These are phyloP conservation scores for Leptonema lineaticorne DNA, from an alignment of 1,140 invertebrate genomes.

Conservation along the genomic window DNA sequence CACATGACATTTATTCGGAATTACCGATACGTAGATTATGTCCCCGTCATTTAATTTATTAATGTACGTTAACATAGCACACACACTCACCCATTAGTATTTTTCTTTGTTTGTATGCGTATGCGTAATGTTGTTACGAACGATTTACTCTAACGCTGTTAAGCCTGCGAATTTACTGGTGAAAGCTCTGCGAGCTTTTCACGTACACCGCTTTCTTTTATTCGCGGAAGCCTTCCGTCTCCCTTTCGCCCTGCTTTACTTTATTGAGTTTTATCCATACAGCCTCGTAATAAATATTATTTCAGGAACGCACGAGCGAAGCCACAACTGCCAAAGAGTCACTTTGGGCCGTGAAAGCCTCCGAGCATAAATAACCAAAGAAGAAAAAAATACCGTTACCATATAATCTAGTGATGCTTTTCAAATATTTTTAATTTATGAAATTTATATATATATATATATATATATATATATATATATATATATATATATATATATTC, in stretches of 20 bases:
- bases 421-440: too few species aligned
- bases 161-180: background rate
- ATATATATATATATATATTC: too few species aligned
- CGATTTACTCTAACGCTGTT: background rate
- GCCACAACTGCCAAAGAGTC: slow-evolving; percentile 12
- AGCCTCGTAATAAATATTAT: slow-evolving; percentile 4
- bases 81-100: background rate
- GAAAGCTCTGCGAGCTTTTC: background rate
- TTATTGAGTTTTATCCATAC: slow-evolving; percentile 16
- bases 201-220: slow-evolving; percentile 1
- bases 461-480: too few species aligned
- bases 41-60: background rate
- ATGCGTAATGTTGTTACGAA: background rate
- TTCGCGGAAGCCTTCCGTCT: background rate
- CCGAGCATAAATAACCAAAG: background rate
- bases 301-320: background rate
- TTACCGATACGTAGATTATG: background rate
- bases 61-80: background rate
- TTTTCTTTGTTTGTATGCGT: too few species aligned
- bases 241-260: background rate
- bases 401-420: too few species aligned
- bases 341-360: background rate
- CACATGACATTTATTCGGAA: background rate
- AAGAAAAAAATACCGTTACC: too few species aligned
- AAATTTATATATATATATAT: too few species aligned